These are phyloP conservation scores for Champsocephalus esox DNA, from an alignment of 2,797 vertebrate species.

Conservation along the genomic window DNA sequence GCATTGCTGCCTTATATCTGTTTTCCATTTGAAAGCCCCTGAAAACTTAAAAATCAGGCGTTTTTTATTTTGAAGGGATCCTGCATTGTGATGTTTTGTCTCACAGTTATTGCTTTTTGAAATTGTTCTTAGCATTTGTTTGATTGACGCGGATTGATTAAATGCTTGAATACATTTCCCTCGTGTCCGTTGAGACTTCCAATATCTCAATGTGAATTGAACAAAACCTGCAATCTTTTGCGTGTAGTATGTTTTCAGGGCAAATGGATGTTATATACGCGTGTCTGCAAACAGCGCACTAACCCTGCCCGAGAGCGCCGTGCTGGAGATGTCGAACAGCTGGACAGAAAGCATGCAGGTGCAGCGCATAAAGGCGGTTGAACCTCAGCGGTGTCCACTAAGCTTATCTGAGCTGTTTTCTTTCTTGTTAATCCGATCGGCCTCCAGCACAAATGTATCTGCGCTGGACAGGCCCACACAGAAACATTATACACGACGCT, in stretches of 20 bases:
- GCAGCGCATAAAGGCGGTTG: constrained; percentile 18
- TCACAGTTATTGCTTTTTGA: too few species aligned
- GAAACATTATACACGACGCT: constrained; percentile 3
- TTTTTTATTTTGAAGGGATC: too few species aligned
- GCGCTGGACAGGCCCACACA: constrained; percentile 1
- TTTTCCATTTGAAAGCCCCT: too few species aligned
- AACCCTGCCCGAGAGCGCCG: neutral
- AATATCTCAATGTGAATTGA: too few species aligned
- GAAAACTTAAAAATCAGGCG: too few species aligned
- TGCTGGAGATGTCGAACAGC: constrained; percentile 25
- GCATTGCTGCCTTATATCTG: too few species aligned
- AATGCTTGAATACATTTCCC: too few species aligned
- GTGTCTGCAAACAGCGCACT: neutral
- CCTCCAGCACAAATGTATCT: constrained; percentile 10
- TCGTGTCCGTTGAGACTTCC: too few species aligned
- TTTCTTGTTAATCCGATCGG: constrained; percentile 43
- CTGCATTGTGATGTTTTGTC: too few species aligned
- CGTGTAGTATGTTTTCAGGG: neutral
- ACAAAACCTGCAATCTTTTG: too few species aligned
- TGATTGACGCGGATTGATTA: too few species aligned
- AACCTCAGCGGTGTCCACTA: constrained; percentile 23
- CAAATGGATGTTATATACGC: neutral
- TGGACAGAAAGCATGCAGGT: constrained; percentile 12
- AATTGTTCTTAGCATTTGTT: too few species aligned
- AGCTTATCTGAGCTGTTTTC: constrained; percentile 28